Evolutionary conservation across 2,797 vertebrate species (phyloP).

Genomic region (Gephyroberyx darwinii): DNA sequence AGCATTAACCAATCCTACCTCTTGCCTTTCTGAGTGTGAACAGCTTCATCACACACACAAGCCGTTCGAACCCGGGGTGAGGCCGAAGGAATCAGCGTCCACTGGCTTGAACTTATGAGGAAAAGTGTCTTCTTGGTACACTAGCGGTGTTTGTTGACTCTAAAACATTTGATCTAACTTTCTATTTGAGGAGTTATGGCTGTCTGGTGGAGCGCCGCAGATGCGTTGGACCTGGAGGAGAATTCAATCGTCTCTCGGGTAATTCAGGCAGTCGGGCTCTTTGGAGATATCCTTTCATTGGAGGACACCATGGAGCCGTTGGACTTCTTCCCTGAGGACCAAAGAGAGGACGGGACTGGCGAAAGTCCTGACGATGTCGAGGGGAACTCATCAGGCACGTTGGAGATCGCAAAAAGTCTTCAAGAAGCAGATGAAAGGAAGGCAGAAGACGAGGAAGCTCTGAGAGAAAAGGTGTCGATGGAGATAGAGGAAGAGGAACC

Average conservation of each 20-base stretch:
- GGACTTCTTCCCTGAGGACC: background rate
- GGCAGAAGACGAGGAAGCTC: background rate
- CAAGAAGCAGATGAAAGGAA: background rate
- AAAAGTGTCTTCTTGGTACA: background rate
- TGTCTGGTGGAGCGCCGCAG: conserved; percentile 52
- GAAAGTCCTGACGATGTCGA: too few relatives aligned
- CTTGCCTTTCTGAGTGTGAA: background rate
- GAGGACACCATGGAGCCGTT: conserved; percentile 47
- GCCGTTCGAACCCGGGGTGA: background rate
- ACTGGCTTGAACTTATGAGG: background rate
- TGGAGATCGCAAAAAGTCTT: background rate
- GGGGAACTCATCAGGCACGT: background rate
- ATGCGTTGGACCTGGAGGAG: conserved; percentile 27
- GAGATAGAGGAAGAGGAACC: background rate
- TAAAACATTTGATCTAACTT: background rate
- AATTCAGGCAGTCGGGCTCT: conserved; percentile 52
- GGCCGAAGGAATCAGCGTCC: background rate
- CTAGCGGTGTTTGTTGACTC: background rate
- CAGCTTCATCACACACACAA: background rate
- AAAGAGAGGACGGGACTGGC: background rate
- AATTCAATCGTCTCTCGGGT: conserved; percentile 39
- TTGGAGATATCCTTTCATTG: conserved; percentile 58
- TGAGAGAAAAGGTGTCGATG: background rate
- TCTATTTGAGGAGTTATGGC: conserved; percentile 31
- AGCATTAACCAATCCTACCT: conserved; percentile 20